phyloP scores from a whole-genome alignment of 2,797 vertebrate species.

The Eulemur coronatus region DNA sequence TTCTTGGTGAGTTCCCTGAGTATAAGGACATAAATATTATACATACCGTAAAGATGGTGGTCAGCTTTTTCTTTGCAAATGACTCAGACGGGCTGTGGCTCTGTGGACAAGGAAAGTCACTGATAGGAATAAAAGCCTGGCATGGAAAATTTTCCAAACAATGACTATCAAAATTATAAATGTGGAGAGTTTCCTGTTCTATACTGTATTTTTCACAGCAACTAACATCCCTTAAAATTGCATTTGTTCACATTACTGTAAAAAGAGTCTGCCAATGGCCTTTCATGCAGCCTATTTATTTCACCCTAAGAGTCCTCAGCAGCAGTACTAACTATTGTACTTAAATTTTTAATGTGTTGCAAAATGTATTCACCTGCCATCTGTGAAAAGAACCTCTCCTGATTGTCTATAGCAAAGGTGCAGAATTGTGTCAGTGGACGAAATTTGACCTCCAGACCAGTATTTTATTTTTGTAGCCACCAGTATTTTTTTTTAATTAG shows the following conservation, averaged over 20 bases:
- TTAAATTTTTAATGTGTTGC: constrained; percentile 16
- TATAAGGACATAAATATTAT: neutral
- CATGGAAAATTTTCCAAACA: neutral
- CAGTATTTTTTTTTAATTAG: neutral
- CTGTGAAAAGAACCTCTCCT: neutral
- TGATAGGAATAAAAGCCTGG: neutral
- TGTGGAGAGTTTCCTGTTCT: neutral
- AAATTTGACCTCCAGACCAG: neutral
- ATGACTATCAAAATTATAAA: neutral
- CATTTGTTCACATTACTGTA: neutral
- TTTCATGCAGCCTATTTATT: neutral
- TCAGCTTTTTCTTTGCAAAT: neutral
- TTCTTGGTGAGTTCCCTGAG: neutral
- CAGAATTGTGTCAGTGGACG: neutral
- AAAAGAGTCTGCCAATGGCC: neutral
- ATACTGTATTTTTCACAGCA: neutral
- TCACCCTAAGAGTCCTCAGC: neutral
- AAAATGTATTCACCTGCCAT: neutral
- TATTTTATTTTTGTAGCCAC: neutral
- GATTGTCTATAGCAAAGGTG: neutral
- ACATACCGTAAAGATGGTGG: neutral
- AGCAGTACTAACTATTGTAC: neutral
- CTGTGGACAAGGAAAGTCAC: neutral
- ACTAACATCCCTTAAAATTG: neutral
- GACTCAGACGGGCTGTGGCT: neutral